A percentile compares a stretch with the other conserved stretches of the same genome.
phyloP scores from a whole-genome alignment of 2,797 vertebrate genomes.

The Crocodylus rhombifer region DNA sequence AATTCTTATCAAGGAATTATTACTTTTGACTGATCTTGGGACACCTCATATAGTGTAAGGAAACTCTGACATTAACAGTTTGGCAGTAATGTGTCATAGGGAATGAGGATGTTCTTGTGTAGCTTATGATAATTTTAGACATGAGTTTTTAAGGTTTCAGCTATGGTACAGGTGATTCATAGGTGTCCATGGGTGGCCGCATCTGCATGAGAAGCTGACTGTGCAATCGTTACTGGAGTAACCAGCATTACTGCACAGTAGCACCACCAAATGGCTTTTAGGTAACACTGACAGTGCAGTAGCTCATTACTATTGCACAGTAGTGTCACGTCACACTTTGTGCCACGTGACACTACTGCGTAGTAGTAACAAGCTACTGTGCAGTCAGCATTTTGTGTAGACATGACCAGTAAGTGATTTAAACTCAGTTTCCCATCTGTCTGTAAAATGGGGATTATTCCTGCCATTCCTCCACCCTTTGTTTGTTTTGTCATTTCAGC shows the following conservation, averaged over 20 bases:
- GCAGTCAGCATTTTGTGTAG: neutral
- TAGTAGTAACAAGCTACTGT: too few relatives aligned
- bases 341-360: too few relatives aligned
- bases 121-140: neutral
- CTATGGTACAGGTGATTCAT: neutral
- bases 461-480: neutral
- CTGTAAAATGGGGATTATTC: constrained; percentile 21
- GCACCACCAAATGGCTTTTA: too few relatives aligned
- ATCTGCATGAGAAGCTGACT: too few relatives aligned
- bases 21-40: neutral
- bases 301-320: too few relatives aligned
- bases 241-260: too few relatives aligned
- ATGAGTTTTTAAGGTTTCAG: neutral
- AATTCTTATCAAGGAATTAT: neutral
- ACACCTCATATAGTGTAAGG: neutral
- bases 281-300: too few relatives aligned
- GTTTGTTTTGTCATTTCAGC: neutral
- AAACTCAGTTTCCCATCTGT: neutral
- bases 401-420: neutral
- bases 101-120: neutral
- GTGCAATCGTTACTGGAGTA: too few relatives aligned
- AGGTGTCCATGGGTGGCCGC: too few relatives aligned
- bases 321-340: too few relatives aligned
- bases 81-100: neutral
- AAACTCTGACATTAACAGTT: neutral